phyloP scores from a whole-genome alignment of 2,797 vertebrate species.

The Paramormyrops hopkinsi region DNA sequence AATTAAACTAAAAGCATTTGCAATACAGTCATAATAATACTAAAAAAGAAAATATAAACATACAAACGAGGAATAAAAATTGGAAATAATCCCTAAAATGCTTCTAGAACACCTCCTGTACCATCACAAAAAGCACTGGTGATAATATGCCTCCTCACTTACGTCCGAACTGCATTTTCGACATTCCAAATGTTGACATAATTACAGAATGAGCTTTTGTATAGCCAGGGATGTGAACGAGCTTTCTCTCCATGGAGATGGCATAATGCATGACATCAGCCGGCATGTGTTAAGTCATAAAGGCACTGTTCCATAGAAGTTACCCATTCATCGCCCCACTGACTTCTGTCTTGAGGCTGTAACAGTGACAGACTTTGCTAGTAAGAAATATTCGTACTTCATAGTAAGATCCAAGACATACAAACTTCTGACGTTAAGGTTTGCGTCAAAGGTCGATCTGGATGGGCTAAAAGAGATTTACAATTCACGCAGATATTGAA shows the following conservation, averaged over 20 bases:
- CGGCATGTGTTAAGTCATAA: neutral
- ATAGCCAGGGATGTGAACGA: neutral
- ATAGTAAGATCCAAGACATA: neutral
- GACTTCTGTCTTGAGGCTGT: neutral
- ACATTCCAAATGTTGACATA: neutral
- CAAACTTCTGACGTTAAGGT: neutral
- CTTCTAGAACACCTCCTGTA: neutral
- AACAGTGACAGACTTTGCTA: neutral
- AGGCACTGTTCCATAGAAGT: neutral
- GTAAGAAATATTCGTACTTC: neutral
- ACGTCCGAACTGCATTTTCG: neutral
- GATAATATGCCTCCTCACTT: neutral
- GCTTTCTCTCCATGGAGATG: neutral
- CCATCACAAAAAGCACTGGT: neutral
- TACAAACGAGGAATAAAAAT: neutral
- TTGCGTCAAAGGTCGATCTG: neutral
- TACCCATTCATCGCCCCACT: neutral
- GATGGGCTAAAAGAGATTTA: neutral
- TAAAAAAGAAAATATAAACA: neutral
- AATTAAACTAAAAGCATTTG: neutral
- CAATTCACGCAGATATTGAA: neutral
- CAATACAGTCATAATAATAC: neutral
- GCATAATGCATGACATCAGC: neutral
- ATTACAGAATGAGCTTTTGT: constrained; percentile 13
- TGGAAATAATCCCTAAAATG: neutral